These are phyloP conservation scores for Mactra quadrangularis DNA, from an alignment of 1,140 invertebrate species.

Conservation along the genomic window DNA sequence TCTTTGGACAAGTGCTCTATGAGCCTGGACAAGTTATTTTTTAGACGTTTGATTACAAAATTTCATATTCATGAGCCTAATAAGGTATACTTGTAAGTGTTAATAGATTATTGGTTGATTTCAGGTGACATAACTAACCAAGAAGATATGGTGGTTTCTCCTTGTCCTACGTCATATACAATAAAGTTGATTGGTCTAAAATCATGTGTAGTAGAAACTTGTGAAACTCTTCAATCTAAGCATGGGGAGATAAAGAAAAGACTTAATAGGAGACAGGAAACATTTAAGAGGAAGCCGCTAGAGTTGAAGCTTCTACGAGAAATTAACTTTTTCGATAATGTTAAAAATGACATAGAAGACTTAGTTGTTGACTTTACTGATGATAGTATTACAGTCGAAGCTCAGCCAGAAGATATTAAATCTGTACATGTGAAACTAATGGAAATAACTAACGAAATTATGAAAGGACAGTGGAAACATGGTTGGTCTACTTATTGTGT, in stretches of 20 bases:
- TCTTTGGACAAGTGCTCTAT: too few species aligned
- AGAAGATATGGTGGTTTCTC: too few species aligned
- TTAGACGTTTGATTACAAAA: too few species aligned
- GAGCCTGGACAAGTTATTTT: too few species aligned
- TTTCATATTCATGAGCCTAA: too few species aligned
- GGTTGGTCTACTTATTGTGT: conserved; percentile 8
- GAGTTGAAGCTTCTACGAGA: not conserved
- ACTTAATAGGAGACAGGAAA: conserved; percentile 5
- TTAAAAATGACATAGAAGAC: conserved; percentile 10
- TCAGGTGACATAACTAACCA: too few species aligned
- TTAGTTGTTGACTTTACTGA: not conserved
- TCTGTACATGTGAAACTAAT: not conserved
- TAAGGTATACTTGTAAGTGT: too few species aligned
- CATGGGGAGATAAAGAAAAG: conserved; percentile 13
- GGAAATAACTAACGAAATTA: not conserved
- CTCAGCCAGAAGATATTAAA: conserved; percentile 38
- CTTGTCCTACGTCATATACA: too few species aligned
- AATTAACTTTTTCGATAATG: not conserved
- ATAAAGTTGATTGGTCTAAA: not conserved
- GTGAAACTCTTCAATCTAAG: not conserved
- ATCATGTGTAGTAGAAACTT: not conserved
- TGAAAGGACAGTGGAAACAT: not conserved
- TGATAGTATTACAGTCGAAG: conserved; percentile 18
- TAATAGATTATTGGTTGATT: too few species aligned
- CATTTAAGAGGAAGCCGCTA: not conserved